A percentile compares a stretch with the other conserved stretches of the same genome.
These are phyloP conservation scores for Pentalonia nigronervosa DNA, from an alignment of 1,140 invertebrate genomes.

Conservation along the genomic window DNA sequence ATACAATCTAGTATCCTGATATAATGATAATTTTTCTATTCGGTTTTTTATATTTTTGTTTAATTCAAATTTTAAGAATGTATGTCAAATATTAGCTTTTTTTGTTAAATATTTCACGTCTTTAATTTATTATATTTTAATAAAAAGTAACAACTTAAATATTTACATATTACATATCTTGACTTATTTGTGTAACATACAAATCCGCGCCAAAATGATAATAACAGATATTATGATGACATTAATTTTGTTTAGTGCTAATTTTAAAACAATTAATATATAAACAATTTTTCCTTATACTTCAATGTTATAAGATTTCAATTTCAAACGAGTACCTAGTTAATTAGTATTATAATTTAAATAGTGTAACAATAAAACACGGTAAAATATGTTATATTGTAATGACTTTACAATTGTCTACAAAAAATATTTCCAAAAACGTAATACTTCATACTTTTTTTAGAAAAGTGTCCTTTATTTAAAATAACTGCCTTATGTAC, in stretches of 20 bases:
- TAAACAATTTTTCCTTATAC: too few relatives aligned
- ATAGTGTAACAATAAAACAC: not conserved
- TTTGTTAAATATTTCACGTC: not conserved
- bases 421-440: not conserved
- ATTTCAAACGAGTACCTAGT: not conserved
- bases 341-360: not conserved
- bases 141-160: not conserved
- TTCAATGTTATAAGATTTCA: not conserved
- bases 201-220: too few relatives aligned
- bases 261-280: too few relatives aligned
- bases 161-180: not conserved
- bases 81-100: not conserved
- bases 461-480: not conserved
- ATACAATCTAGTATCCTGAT: too few relatives aligned
- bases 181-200: too few relatives aligned
- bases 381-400: not conserved
- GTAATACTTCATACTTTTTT: not conserved
- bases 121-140: not conserved
- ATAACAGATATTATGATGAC: too few relatives aligned
- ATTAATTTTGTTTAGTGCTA: too few relatives aligned
- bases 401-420: not conserved
- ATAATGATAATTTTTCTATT: not conserved
- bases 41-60: not conserved
- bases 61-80: not conserved
- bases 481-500: not conserved